Percentiles rank a stretch among this genome's conserved stretches.
phyloP scores from a whole-genome alignment of 2,888 invertebrate genomes.

The Lycocerus yunnanus region DNA sequence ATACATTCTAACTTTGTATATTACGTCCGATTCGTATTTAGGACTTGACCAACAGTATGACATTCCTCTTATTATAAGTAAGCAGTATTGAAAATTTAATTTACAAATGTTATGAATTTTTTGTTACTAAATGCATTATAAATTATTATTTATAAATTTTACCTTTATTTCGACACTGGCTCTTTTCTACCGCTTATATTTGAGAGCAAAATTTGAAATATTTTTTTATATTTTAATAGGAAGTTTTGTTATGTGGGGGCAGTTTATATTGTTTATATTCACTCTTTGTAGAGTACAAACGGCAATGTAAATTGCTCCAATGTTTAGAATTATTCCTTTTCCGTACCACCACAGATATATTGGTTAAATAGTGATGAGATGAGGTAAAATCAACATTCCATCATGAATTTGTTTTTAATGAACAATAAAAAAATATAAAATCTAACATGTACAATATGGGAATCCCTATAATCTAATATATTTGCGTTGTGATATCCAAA shows the following conservation, averaged over 20 bases:
- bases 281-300: too few relatives aligned
- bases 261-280: too few relatives aligned
- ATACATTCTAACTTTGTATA: conserved; percentile 77
- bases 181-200: too few relatives aligned
- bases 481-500: neutral
- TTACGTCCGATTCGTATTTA: conserved; percentile 91
- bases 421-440: neutral
- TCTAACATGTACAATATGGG: neutral
- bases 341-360: too few relatives aligned
- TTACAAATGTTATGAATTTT: neutral
- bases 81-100: neutral
- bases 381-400: neutral
- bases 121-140: neutral
- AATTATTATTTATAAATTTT: neutral
- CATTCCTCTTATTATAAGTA: conserved; percentile 34
- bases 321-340: too few relatives aligned
- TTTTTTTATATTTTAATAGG: too few relatives aligned
- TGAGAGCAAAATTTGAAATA: too few relatives aligned
- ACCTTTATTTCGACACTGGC: neutral
- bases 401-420: neutral
- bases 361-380: too few relatives aligned
- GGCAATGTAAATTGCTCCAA: too few relatives aligned
- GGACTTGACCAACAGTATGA: conserved; percentile 89
- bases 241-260: too few relatives aligned
- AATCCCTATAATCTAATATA: neutral